phyloP scores from a whole-genome alignment of 64 coral and sea anemone genomes.

The Acropora yongei region DNA sequence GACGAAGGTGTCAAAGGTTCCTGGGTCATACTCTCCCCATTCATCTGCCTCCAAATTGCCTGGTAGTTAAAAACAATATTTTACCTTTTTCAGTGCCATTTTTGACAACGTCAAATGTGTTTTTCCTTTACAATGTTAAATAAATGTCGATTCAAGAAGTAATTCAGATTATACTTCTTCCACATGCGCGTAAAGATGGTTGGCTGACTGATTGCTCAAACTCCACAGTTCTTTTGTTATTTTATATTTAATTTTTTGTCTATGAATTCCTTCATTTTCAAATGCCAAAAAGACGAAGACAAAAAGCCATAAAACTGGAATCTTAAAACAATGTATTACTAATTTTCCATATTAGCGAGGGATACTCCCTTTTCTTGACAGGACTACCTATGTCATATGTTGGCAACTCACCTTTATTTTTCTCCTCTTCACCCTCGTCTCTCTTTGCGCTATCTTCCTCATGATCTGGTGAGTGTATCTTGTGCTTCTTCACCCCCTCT shows the following conservation, averaged over 20 bases:
- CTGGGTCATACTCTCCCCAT: conserved; percentile 27
- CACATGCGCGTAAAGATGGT: too few species aligned
- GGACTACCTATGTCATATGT: not conserved
- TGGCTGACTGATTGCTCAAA: too few species aligned
- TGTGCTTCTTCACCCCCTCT: conserved; percentile 83
- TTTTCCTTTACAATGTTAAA: not conserved
- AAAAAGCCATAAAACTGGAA: too few species aligned
- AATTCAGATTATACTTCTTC: not conserved
- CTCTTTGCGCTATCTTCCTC: not conserved
- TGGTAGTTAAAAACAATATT: not conserved
- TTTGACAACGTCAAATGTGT: not conserved
- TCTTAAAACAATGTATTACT: too few species aligned
- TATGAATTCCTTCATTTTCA: too few species aligned
- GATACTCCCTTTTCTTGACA: not conserved
- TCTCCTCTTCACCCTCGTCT: not conserved
- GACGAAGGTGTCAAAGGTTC: conserved; percentile 2
- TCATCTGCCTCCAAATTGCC: conserved; percentile 9
- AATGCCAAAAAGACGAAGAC: too few species aligned
- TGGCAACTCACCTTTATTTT: not conserved
- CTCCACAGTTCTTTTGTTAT: too few species aligned
- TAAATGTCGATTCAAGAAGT: not conserved
- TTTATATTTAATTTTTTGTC: too few species aligned
- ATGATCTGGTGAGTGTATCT: conserved; percentile 36
- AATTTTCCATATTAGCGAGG: not conserved
- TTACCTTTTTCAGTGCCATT: not conserved